Conservation (phyloP, 2,797 vertebrate species). For the Thunnus albacares region DNA sequence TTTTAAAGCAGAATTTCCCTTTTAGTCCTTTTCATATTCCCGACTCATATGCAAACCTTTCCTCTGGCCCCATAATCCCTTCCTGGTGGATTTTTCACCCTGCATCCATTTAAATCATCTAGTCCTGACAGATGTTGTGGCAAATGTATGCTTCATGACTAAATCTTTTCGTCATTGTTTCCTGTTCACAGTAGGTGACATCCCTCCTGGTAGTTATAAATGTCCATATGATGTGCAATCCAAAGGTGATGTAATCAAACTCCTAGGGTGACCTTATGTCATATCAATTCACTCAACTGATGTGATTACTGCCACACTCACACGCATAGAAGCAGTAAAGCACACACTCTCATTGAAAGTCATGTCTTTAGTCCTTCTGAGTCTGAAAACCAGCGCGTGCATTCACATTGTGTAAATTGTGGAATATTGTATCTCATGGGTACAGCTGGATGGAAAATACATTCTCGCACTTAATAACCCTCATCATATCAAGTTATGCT, state of each 20-base stretch:
- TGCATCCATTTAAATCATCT: conserved; percentile 14
- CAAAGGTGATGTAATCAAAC: conserved; percentile 46
- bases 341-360: conserved; percentile 17
- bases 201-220: conserved; percentile 39
- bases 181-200: conserved; percentile 31
- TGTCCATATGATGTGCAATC: conserved; percentile 33
- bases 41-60: neutral
- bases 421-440: conserved; percentile 36
- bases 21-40: neutral
- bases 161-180: conserved; percentile 19
- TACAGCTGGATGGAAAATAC: conserved; percentile 44
- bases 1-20: neutral
- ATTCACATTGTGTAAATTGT: conserved; percentile 31
- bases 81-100: conserved; percentile 2
- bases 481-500: conserved; percentile 30
- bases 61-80: neutral
- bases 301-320: neutral
- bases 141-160: conserved; percentile 12
- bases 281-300: conserved; percentile 27
- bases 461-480: conserved; percentile 56
- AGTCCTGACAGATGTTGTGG: neutral
- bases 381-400: neutral
- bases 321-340: conserved; percentile 6
- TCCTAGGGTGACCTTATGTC: conserved; percentile 41
- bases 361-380: neutral